A percentile compares a stretch with the other conserved stretches of the same genome.
Conservation (phyloP, 2,888 invertebrate species). For the Nemotelus nigrinus region DNA sequence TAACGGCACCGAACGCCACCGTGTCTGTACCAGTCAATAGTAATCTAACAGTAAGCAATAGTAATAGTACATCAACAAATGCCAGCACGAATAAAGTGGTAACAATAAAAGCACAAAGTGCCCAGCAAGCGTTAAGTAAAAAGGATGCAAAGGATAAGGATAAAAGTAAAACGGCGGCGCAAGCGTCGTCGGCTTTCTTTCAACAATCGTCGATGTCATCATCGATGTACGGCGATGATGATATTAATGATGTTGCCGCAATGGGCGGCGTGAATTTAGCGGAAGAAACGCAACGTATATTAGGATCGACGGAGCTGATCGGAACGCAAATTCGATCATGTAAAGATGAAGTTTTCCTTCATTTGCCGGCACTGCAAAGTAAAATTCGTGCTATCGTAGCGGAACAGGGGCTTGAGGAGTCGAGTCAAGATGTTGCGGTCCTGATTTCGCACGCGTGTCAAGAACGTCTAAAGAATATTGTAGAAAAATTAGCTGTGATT, state of each 20-base stretch:
- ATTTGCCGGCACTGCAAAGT: conserved; percentile 78
- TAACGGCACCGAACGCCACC: conserved; percentile 51
- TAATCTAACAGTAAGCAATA: conserved; percentile 43
- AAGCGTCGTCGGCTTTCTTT: conserved; percentile 64
- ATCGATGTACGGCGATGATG: conserved; percentile 82
- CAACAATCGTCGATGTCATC: conserved; percentile 67
- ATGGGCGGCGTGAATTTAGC: conserved; percentile 99
- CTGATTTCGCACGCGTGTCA: conserved; percentile 94
- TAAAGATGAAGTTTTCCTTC: conserved; percentile 91
- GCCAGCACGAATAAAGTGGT: conserved; percentile 51
- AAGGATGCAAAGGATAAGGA: conserved; percentile 80
- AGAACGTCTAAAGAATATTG: conserved; percentile 88
- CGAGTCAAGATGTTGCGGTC: conserved; percentile 84
- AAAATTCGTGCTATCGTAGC: conserved; percentile 80
- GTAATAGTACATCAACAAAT: conserved; percentile 50
- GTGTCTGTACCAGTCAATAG: conserved; percentile 59
- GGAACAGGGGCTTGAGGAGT: conserved; percentile 84
- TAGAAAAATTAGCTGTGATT: conserved; percentile 90
- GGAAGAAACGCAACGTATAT: conserved; percentile 94
- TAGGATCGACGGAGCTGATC: conserved; percentile 89
- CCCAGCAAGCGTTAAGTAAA: conserved; percentile 64
- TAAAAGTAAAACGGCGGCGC: conserved; percentile 71
- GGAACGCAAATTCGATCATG: conserved; percentile 90
- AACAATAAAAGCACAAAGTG: conserved; percentile 61
- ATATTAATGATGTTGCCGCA: conserved; percentile 98